These are phyloP conservation scores for Actinia equina DNA, from an alignment of 64 coral and sea anemone genomes.

Conservation along the genomic window DNA sequence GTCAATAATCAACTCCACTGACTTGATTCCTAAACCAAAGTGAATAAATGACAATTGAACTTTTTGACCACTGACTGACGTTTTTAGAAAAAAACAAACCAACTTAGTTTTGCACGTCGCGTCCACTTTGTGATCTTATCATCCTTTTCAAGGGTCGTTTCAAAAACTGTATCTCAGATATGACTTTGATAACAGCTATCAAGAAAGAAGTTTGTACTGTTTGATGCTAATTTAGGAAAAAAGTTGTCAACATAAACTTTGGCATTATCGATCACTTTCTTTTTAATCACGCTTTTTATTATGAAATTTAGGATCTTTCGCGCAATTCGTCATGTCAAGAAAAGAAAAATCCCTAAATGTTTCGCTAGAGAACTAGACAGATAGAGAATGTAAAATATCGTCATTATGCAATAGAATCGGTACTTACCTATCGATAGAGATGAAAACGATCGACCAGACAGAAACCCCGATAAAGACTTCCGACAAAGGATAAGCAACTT, in stretches of 20 bases:
- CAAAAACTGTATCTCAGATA: not conserved
- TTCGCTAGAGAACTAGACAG: no score
- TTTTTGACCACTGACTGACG: no score
- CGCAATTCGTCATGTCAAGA: not conserved
- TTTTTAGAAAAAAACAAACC: no score
- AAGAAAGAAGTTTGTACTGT: not conserved
- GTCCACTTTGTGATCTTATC: not conserved
- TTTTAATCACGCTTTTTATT: not conserved
- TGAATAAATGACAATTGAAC: no score
- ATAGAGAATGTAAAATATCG: not conserved
- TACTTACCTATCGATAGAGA: constrained; percentile 59
- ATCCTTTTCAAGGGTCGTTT: not conserved
- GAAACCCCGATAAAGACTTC: constrained; percentile 75
- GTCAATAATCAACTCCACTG: no score
- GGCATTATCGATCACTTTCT: no score
- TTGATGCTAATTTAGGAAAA: not conserved
- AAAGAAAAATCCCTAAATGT: not conserved
- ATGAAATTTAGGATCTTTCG: not conserved
- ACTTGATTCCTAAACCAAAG: no score
- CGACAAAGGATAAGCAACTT: constrained; percentile 36
- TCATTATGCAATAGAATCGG: not conserved
- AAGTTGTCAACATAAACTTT: not conserved
- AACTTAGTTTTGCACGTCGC: no score
- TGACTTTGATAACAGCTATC: not conserved
- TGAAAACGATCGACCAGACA: constrained; percentile 70